Evolutionary conservation across 2,888 invertebrate species (phyloP), one percentile per base, ranked within the genome.

Genomic region (Hypercompe scribonia): DNA sequence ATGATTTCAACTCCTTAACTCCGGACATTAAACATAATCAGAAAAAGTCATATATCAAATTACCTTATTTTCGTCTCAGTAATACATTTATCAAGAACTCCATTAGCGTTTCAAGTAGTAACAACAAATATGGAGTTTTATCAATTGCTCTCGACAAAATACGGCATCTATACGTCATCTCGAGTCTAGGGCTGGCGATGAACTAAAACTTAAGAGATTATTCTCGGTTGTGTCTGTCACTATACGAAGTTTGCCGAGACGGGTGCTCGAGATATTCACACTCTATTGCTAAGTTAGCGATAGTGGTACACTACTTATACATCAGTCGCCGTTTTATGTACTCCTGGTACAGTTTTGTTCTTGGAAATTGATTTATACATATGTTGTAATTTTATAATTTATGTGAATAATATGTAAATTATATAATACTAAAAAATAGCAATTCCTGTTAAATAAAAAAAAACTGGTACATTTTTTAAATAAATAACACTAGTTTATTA

Each of bases 191-290:
- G 78, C 64, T 70, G 33, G 77, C 81, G 79, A 84, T 85, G 86
- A 85, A 82, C 83, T 86, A 82, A 83, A 87, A 87, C 81, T 87
- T 85, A 81, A 77, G 83, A 87, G 86, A 87, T 88, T 88, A 87
- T 87, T 88, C 87, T 84, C 77, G 79, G 81, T 80, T 81, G 82
- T 82, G 87, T 86, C 87, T 86, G 86, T 88, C 87, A 86, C 75
- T 81, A 68, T 76, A 65, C 74, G 70, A 87, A 84, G 81, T 84
- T 84, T 79, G 71, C 75, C 71, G 78, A 80, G 73, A 77, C 83
- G 78, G 76, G 80, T 76, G 81, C 78, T 73, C 76, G 80, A 88
- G 88, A 87, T 89, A 84, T 84, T 88, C 84, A 81, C 87, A 86
- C 86, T 88, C 86, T 87, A 87, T 87, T 87, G 82, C 79, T 74